These are phyloP conservation scores for Timandra comae DNA, from an alignment of 2,888 invertebrate genomes.

Conservation along the genomic window DNA sequence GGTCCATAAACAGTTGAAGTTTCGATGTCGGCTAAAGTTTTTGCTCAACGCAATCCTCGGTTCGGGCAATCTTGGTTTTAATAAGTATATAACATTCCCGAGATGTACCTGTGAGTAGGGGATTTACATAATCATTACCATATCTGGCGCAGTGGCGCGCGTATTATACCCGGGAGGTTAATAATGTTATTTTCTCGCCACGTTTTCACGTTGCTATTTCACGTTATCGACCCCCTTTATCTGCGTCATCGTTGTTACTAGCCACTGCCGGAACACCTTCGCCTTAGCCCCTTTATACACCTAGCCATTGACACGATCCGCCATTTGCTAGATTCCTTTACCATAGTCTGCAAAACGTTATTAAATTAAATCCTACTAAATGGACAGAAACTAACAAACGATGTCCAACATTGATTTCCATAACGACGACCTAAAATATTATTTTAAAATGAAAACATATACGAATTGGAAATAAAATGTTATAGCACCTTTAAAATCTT, in stretches of 20 bases:
- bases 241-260: constrained; percentile 72
- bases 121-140: constrained; percentile 78
- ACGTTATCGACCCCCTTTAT: constrained; percentile 72
- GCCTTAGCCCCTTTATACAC: constrained; percentile 40
- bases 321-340: too few relatives aligned
- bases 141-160: constrained; percentile 75
- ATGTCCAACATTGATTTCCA: too few relatives aligned
- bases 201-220: constrained; percentile 75
- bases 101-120: constrained; percentile 73
- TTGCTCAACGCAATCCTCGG: constrained; percentile 57
- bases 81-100: constrained; percentile 73
- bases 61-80: constrained; percentile 72
- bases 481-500: too few relatives aligned
- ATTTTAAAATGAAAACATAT: too few relatives aligned
- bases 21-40: constrained; percentile 50
- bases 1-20: constrained; percentile 57
- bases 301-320: background rate
- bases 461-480: too few relatives aligned
- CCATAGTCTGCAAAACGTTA: too few relatives aligned
- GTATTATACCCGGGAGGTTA: constrained; percentile 76
- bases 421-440: too few relatives aligned
- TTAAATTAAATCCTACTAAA: too few relatives aligned
- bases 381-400: too few relatives aligned
- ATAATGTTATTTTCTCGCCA: constrained; percentile 77
- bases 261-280: constrained; percentile 60